Evolutionary conservation across 2,113 vertebrate genomes (phyloP), one percentile per base, ranked within the genome.

Genomic region (Cyanoramphus novaezelandiae): DNA sequence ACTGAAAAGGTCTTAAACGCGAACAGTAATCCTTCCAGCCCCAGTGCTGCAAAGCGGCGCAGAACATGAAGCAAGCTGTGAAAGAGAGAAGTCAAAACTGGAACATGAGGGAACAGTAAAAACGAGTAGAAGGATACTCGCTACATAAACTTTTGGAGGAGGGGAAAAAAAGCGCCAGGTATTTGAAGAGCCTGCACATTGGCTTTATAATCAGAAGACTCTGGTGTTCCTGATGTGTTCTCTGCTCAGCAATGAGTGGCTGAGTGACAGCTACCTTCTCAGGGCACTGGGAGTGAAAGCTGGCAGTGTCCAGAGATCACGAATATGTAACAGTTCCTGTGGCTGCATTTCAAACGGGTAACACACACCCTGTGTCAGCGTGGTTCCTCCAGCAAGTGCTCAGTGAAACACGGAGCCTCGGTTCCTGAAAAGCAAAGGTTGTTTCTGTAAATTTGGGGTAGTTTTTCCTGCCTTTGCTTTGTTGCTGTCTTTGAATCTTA

Each of bases 11-110:
- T 99, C 53, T 96, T 99, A 64, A 99, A 98, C 2, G 98, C 99
- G 29, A 98, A 98, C 97, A 99, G 99, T 94, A 99, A 99, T 88
- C 99, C 99, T 4, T 99, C 99, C 69, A 99, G 99, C 74, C 99
- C 99, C 2, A 99, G 99, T 4, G 99, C 99, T 25, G 98, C 97
- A 64, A 98, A 98, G 78, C 96, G 98, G 21, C 97, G 98, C 75
- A 95, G 98, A 13, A 98, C 98, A 0, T 98, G 97, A 92, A 76
- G 24, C 21, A 8, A 24, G 67, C 71, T 65, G 70, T 27, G 87
- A 76, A 11, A 35, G 31, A 63, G 39, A 67, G 62, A 4, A 82
- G 33, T 17, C 20, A 27, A 8, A 53, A 50, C 3, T 79, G 88
- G 85, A 52, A 15, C 23, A 3, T 46, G 44, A 90, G 82, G 49